phyloP scores from a whole-genome alignment of 2,888 invertebrate species.

The Pseudolycoriella hygida region DNA sequence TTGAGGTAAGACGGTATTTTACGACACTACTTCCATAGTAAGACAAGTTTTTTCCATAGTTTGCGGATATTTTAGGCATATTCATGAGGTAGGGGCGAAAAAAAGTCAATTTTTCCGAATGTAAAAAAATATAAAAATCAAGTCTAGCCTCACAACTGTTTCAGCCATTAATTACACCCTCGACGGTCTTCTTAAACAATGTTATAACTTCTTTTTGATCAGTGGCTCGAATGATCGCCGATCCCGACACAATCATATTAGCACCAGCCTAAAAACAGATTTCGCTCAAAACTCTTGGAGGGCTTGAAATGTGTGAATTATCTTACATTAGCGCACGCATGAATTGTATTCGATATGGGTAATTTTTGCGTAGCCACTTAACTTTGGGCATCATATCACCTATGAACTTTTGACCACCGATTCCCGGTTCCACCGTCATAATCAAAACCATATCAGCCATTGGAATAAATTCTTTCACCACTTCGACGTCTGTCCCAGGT shows the following conservation, averaged over 20 bases:
- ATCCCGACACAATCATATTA: conserved; percentile 97
- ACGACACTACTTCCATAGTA: too few species aligned
- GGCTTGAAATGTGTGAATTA: neutral
- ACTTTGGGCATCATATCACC: conserved; percentile 91
- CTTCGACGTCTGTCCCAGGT: conserved; percentile 67
- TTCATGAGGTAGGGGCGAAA: too few species aligned
- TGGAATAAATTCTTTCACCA: conserved; percentile 62
- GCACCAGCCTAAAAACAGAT: conserved; percentile 66
- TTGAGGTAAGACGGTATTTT: too few species aligned
- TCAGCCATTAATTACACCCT: conserved; percentile 32
- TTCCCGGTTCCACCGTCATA: conserved; percentile 99
- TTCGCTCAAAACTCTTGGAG: conserved; percentile 1
- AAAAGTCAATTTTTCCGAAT: too few species aligned
- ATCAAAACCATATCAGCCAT: conserved; percentile 82
- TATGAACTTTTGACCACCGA: conserved; percentile 98
- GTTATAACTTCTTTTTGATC: conserved; percentile 70
- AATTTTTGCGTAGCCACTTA: conserved; percentile 62
- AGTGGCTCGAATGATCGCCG: conserved; percentile 68
- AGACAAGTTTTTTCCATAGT: too few species aligned
- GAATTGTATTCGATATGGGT: conserved; percentile 69
- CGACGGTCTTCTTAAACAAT: conserved; percentile 47
- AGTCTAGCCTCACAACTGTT: too few species aligned
- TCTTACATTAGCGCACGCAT: conserved; percentile 70
- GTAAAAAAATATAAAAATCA: too few species aligned
- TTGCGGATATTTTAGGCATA: too few species aligned